Evolutionary conservation across 2,113 vertebrate genomes (phyloP).

Genomic region (Melanostigma gelatinosum): DNA sequence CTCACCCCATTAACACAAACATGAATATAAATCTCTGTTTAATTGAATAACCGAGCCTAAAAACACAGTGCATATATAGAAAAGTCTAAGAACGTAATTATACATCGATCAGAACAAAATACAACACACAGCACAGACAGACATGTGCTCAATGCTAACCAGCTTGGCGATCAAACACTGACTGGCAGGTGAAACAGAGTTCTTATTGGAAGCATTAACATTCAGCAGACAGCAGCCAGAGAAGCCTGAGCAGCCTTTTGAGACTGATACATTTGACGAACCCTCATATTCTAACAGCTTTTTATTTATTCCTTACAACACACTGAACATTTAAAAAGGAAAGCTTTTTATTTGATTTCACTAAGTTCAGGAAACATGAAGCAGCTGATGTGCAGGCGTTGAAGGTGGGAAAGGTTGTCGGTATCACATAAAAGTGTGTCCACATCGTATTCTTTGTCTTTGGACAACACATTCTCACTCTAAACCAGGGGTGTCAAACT

Average conservation of each 20-base stretch:
- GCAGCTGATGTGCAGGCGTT: background rate
- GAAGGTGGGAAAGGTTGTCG: background rate
- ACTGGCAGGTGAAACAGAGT: background rate
- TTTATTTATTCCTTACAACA: background rate
- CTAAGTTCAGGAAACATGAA: background rate
- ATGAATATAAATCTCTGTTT: background rate
- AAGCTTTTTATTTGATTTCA: background rate
- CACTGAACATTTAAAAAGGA: background rate
- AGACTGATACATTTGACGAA: slow-evolving; percentile 10
- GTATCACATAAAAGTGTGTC: background rate
- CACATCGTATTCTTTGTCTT: too few species aligned
- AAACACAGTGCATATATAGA: background rate
- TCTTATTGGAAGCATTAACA: background rate
- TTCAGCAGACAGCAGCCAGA: background rate
- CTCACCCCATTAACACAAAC: background rate
- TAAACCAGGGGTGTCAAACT: too few species aligned
- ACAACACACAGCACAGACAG: background rate
- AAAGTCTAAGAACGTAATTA: background rate
- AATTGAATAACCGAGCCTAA: background rate
- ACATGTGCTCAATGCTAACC: background rate
- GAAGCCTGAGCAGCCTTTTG: slow-evolving; percentile 3
- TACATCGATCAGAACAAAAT: background rate
- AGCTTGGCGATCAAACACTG: background rate
- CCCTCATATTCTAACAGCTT: slow-evolving; percentile 3
- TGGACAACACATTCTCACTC: too few species aligned